phyloP scores from a whole-genome alignment of 2,888 invertebrate species.

The Sarcophaga rosellei region DNA sequence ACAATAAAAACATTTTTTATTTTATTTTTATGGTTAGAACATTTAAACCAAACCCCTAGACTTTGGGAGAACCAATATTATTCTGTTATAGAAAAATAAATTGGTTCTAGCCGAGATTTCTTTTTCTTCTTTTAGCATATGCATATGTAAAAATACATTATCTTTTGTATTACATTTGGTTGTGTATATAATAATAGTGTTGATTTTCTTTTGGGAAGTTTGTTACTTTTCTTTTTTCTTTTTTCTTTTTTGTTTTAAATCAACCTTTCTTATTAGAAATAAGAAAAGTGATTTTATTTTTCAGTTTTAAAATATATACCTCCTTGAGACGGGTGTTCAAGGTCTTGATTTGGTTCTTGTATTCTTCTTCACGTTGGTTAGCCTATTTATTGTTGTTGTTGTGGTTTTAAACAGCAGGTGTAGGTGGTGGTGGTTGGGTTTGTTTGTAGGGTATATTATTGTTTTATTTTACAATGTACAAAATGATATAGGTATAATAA shows the following conservation, averaged over 20 bases:
- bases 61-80: slow-evolving; percentile 64
- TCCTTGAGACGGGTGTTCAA: slow-evolving; percentile 99
- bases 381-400: slow-evolving; percentile 85
- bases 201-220: slow-evolving; percentile 52
- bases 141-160: slow-evolving; percentile 35
- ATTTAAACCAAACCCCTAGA: slow-evolving; percentile 69
- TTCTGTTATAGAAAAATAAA: slow-evolving; percentile 62
- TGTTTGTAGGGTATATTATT: slow-evolving; percentile 17
- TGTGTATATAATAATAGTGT: slow-evolving; percentile 30
- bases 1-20: slow-evolving; percentile 62
- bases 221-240: slow-evolving; percentile 59
- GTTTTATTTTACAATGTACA: slow-evolving; percentile 60
- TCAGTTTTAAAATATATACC: slow-evolving; percentile 83
- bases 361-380: slow-evolving; percentile 99
- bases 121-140: not conserved
- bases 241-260: slow-evolving; percentile 10
- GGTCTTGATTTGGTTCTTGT: slow-evolving; percentile 99
- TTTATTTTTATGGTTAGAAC: slow-evolving; percentile 58
- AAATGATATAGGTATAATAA: slow-evolving; percentile 54
- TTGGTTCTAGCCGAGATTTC: slow-evolving; percentile 47
- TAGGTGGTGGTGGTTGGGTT: slow-evolving; percentile 23
- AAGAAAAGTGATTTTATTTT: slow-evolving; percentile 58
- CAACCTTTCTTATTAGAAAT: slow-evolving; percentile 56
- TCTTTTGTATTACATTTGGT: not conserved
- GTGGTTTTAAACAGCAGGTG: slow-evolving; percentile 70